Evolutionary conservation across 2,113 vertebrate genomes (phyloP).

Genomic region (Elgaria multicarinata): DNA sequence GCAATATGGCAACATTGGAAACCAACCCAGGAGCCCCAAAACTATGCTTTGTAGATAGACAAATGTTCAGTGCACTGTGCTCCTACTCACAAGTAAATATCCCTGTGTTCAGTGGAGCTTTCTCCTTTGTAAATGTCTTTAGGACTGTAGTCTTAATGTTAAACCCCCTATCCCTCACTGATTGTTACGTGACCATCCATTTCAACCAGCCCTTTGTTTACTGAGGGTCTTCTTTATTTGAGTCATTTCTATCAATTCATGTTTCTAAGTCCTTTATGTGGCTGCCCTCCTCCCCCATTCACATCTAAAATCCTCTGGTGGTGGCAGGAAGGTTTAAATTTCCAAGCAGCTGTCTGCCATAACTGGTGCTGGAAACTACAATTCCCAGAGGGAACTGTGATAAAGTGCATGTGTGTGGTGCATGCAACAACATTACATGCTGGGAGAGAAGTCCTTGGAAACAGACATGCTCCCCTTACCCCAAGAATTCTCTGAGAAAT

Average conservation of each 20-base stretch:
- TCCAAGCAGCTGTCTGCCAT: background rate
- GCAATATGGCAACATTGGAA: no score
- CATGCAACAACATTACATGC: background rate
- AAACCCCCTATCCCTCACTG: no score
- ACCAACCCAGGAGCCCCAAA: no score
- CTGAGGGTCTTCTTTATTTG: background rate
- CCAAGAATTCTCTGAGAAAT: background rate
- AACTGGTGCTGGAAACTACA: no score
- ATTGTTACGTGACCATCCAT: background rate
- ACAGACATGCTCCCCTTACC: background rate
- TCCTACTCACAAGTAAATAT: background rate
- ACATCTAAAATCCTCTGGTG: background rate
- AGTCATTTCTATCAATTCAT: background rate
- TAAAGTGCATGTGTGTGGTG: background rate
- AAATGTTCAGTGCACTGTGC: background rate
- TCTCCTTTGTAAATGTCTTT: background rate
- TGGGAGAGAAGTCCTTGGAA: background rate
- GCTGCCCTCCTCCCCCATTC: background rate
- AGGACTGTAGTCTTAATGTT: background rate
- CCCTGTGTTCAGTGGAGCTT: background rate
- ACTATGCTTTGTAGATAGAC: background rate
- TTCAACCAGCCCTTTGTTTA: background rate
- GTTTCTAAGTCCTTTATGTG: background rate
- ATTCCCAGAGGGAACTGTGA: background rate
- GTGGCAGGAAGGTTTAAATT: background rate